Conservation (phyloP, 1,140 invertebrate genomes). For the Calephelis virginiensis region DNA sequence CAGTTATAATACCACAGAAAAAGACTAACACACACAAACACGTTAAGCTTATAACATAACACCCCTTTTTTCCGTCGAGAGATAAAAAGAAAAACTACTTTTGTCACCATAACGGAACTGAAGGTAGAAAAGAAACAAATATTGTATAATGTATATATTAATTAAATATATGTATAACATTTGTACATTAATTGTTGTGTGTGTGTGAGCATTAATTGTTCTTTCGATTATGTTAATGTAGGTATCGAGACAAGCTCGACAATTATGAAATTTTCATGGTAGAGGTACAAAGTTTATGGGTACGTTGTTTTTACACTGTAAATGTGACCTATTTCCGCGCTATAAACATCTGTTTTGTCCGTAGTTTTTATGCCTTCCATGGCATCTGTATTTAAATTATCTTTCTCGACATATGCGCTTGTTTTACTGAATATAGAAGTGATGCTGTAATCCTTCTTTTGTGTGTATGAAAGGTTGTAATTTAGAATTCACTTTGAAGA, state of each 20-base stretch:
- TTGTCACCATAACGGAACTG: too few relatives aligned
- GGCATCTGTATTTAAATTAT: slow-evolving; percentile 39
- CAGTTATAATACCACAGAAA: too few relatives aligned
- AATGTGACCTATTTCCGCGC: slow-evolving; percentile 39
- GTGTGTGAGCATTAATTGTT: too few relatives aligned
- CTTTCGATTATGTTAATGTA: neutral
- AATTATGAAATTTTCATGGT: neutral
- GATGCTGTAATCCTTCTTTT: slow-evolving; percentile 31
- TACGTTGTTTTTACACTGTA: slow-evolving; percentile 30
- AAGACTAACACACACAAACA: too few relatives aligned
- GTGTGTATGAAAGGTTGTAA: slow-evolving; percentile 15
- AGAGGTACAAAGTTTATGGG: slow-evolving; percentile 24
- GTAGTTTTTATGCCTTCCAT: slow-evolving; percentile 35
- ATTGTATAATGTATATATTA: too few relatives aligned
- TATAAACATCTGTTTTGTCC: slow-evolving; percentile 35
- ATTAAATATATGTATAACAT: too few relatives aligned
- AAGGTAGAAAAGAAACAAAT: too few relatives aligned
- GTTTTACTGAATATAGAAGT: slow-evolving; percentile 29
- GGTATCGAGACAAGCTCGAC: neutral
- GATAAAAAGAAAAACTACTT: too few relatives aligned
- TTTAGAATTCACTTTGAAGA: slow-evolving; percentile 3
- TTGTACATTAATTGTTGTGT: too few relatives aligned
- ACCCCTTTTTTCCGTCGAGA: too few relatives aligned
- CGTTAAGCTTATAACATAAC: too few relatives aligned
- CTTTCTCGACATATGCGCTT: slow-evolving; percentile 24